These are phyloP conservation scores for Cryptoleucopteryx plumbea DNA, from an alignment of 2,113 vertebrate species.

Conservation along the genomic window DNA sequence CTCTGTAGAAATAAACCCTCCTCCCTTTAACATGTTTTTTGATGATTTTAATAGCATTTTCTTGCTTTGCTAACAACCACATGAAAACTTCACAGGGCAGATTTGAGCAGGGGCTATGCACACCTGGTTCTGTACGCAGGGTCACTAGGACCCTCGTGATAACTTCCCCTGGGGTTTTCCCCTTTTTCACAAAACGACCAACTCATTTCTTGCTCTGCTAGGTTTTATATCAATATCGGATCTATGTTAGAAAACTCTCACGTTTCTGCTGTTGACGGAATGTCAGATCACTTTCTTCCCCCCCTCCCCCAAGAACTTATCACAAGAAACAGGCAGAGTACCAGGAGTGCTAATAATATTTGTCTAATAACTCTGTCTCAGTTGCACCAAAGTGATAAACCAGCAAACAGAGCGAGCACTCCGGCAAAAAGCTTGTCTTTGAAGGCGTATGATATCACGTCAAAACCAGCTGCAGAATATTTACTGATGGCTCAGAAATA, in stretches of 20 bases:
- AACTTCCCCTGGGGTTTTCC: neutral
- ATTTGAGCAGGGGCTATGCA: neutral
- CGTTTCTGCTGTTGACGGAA: neutral
- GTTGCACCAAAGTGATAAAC: constrained; percentile 1
- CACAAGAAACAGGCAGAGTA: neutral
- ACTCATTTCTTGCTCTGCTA: neutral
- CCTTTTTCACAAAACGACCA: neutral
- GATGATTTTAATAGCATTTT: neutral
- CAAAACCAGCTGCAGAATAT: constrained; percentile 30
- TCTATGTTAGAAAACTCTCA: neutral
- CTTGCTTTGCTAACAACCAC: neutral
- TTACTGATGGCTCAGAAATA: constrained; percentile 61
- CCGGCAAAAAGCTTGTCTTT: constrained; percentile 24
- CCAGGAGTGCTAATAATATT: neutral
- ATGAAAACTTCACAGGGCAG: neutral
- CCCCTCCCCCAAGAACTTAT: neutral
- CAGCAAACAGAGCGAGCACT: neutral
- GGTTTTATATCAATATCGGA: neutral
- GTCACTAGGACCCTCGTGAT: neutral
- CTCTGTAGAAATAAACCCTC: neutral
- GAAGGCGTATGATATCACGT: neutral
- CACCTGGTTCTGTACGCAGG: neutral
- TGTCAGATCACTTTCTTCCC: neutral
- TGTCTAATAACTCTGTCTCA: neutral
- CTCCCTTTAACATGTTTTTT: neutral